A percentile compares a stretch with the other conserved stretches of the same genome.
Conservation (phyloP, 2,797 vertebrate species). For the Austrolebias charrua region DNA sequence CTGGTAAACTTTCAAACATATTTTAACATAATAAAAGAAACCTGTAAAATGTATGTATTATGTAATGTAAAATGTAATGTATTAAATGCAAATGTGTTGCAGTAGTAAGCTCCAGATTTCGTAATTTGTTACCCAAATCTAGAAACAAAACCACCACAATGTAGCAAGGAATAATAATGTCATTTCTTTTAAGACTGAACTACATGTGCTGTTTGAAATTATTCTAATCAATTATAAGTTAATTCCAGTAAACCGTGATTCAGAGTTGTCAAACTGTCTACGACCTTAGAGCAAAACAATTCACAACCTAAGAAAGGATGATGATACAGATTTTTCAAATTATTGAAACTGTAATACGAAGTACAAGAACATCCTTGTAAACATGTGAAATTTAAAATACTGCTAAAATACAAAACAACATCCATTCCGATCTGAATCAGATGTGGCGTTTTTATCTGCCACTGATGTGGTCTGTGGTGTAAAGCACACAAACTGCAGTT, state of each 20-base stretch:
- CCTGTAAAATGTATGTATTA: too few relatives aligned
- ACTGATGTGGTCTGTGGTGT: constrained; percentile 37
- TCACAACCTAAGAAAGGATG: not conserved
- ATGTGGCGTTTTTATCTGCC: constrained; percentile 14
- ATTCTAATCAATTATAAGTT: not conserved
- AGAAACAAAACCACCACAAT: not conserved
- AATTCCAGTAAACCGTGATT: not conserved
- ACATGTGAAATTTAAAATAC: constrained; percentile 21
- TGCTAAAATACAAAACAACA: constrained; percentile 16
- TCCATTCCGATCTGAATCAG: constrained; percentile 10
- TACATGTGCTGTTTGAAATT: not conserved
- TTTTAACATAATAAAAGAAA: too few relatives aligned
- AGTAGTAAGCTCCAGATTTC: not conserved
- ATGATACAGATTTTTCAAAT: constrained; percentile 6
- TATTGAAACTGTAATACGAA: constrained; percentile 1
- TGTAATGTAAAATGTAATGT: too few relatives aligned
- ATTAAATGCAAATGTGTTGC: too few relatives aligned
- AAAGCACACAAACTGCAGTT: constrained; percentile 39
- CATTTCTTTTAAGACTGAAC: too few relatives aligned
- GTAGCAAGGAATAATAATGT: not conserved
- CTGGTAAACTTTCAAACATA: too few relatives aligned
- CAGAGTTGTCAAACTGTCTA: not conserved
- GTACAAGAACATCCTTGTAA: constrained; percentile 13
- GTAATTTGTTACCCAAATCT: not conserved
- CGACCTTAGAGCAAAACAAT: not conserved